These are phyloP conservation scores for Rhogogaster chlorosoma DNA, from an alignment of 2,888 invertebrate species.

Conservation along the genomic window DNA sequence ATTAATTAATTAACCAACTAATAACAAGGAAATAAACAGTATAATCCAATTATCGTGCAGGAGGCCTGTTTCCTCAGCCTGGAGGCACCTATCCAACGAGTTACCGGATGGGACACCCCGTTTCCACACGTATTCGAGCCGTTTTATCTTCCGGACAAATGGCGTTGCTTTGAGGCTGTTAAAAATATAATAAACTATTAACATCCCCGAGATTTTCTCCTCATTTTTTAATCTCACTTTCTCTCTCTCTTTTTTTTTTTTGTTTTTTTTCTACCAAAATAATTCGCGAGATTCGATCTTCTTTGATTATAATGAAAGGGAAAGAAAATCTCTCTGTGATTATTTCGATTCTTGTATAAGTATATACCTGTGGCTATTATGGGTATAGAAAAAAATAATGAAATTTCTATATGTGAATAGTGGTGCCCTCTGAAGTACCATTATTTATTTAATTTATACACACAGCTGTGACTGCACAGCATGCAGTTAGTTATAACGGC, in stretches of 20 bases:
- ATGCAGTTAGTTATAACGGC: not conserved
- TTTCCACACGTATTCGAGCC: constrained; percentile 98
- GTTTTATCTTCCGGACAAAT: constrained; percentile 97
- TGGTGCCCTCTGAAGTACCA: not conserved
- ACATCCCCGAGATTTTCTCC: constrained; percentile 59
- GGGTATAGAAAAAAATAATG: not conserved
- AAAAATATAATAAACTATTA: constrained; percentile 87
- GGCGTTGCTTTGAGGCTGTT: constrained; percentile 93
- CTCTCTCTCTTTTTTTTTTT: not conserved
- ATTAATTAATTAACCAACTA: too few species aligned
- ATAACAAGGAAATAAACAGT: not conserved
- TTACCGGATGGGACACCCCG: constrained; percentile 98
- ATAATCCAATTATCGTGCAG: constrained; percentile 78
- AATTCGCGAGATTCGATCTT: too few species aligned
- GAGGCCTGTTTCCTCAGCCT: constrained; percentile 96
- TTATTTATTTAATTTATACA: not conserved
- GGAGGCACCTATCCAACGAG: constrained; percentile 94
- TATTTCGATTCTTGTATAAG: too few species aligned
- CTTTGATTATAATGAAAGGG: too few species aligned
- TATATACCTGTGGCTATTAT: too few species aligned
- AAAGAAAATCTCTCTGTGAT: too few species aligned
- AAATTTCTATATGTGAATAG: not conserved
- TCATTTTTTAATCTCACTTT: not conserved
- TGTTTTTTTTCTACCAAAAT: not conserved
- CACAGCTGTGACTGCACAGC: not conserved